Evolutionary conservation across 2,888 invertebrate genomes (phyloP).

Genomic region (Microplitis deprimator): DNA sequence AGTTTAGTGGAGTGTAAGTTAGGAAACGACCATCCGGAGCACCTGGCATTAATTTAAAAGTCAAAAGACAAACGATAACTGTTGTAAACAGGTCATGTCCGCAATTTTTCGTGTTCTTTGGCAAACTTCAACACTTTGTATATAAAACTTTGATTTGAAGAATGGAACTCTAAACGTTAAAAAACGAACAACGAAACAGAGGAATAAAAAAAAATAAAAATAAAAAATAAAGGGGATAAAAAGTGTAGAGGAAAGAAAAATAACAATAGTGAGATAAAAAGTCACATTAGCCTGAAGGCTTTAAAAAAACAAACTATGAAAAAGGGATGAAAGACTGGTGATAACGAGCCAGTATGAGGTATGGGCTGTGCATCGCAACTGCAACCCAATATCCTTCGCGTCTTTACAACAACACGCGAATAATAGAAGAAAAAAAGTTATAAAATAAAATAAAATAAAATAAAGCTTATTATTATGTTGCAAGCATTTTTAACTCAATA

Average conservation of each 20-base stretch:
- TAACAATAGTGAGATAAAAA: conserved; percentile 2
- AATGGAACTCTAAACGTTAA: not conserved
- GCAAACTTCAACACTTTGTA: not conserved
- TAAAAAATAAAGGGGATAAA: conserved; percentile 11
- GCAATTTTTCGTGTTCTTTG: conserved; percentile 50
- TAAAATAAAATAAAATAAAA: not conserved
- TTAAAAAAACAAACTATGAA: not conserved
- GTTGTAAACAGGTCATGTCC: conserved; percentile 50
- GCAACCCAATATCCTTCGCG: not conserved
- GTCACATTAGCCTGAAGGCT: conserved; percentile 1
- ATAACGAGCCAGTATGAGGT: not conserved
- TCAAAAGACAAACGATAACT: conserved; percentile 48
- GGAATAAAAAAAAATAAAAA: conserved; percentile 6
- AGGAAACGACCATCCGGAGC: conserved; percentile 40
- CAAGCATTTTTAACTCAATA: not conserved
- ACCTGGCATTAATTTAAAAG: conserved; percentile 52
- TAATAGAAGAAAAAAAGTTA: not conserved
- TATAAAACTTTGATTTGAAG: conserved; percentile 13
- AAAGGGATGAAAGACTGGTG: not conserved
- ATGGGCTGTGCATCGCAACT: not conserved
- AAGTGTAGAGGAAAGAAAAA: conserved; percentile 3
- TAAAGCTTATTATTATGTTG: not conserved
- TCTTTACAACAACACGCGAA: conserved; percentile 1
- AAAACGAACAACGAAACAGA: not conserved
- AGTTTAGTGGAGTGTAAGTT: conserved; percentile 24